Evolutionary conservation across 2,797 vertebrate genomes (phyloP).

Genomic region (Eulemur rubriventer): DNA sequence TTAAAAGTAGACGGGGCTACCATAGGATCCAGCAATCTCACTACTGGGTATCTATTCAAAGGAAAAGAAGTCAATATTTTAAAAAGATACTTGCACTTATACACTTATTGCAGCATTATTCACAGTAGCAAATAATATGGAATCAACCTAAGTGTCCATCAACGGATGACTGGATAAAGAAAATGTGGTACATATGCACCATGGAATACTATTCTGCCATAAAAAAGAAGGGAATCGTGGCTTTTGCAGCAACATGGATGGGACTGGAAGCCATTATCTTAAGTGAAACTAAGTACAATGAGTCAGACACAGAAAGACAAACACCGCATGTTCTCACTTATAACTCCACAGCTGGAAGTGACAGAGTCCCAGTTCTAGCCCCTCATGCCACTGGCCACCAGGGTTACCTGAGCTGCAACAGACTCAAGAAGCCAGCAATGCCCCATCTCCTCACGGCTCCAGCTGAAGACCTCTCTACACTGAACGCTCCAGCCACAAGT

Average conservation of each 20-base stretch:
- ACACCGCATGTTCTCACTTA: background rate
- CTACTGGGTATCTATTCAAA: background rate
- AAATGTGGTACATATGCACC: background rate
- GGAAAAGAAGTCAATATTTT: background rate
- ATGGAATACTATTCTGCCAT: background rate
- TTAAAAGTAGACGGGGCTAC: background rate
- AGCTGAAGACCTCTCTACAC: too few relatives aligned
- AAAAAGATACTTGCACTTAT: background rate
- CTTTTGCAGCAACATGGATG: background rate
- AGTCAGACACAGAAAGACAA: background rate
- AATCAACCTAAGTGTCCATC: background rate
- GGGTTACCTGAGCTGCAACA: background rate
- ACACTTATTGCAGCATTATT: accelerated
- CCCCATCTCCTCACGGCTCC: background rate
- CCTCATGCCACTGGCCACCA: background rate
- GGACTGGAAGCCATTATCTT: background rate
- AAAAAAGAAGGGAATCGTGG: background rate
- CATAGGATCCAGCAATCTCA: background rate
- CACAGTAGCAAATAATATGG: background rate
- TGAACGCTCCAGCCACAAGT: background rate
- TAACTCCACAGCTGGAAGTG: background rate
- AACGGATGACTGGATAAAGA: background rate
- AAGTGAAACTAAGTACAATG: background rate
- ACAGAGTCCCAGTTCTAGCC: background rate
- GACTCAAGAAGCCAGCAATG: background rate